Evolutionary conservation across 2,888 invertebrate genomes (phyloP), one percentile per base, ranked within the genome.

Genomic region (Acleris literana): DNA sequence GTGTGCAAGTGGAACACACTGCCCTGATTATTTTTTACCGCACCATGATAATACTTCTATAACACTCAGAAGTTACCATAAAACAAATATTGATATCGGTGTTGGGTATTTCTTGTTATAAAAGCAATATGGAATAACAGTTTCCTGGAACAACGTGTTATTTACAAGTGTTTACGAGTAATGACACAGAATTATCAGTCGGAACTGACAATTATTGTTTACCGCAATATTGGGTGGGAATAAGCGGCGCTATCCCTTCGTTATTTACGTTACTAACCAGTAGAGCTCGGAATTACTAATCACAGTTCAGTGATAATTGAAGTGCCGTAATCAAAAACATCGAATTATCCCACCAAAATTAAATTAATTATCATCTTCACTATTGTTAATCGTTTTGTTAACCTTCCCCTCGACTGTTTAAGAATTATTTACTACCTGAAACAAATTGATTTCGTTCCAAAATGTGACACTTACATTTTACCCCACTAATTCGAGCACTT

Each of bases 121-220:
- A 73, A 72, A 73, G 71, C 80, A 79, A 79, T 74, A 74, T 71
- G 78, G 77, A 79, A 74, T 75, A 73, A 72, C 72, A 74, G 76
- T 79, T 85, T 83, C 80, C 72, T 69, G 78, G 83, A 84, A 68
- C 69, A 72, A 76, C 81, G 79, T 77, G 79, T 82, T 82, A 78
- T 79, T 80, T 81, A 76, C 79, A 75, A 76, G 78, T 76, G 75
- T 75, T 74, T 71, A 71, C 72, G 72, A 71, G 72, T 75, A 76
- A 73, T 73, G 75, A 75, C 78, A 74, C 63, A 74, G 70, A 74
- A 72, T 83, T 85, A 86, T 84, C 84, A 80, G 76, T 80, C 25
- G 39, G 22, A 18, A 79, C 77, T 74, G 78, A 81, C 83, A 80
- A 80, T 72, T 82, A 39, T 39, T 33, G 80, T 81, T 82, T 80